Evolutionary conservation across 2,797 vertebrate species (phyloP), one percentile per base, ranked within the genome.

Genomic region (Moxostoma hubbsi): DNA sequence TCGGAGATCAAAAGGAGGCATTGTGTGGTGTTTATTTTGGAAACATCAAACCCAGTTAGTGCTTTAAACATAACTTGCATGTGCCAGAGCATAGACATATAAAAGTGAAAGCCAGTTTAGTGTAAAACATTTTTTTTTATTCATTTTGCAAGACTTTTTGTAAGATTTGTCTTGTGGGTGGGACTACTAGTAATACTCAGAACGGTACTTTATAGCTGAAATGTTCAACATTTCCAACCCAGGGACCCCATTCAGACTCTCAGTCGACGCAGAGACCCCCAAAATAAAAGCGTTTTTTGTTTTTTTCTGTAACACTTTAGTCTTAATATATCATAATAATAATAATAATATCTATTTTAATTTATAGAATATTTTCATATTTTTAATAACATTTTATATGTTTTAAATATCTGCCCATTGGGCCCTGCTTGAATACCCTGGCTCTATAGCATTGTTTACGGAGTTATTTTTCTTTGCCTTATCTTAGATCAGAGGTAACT

Each of bases 21-120:
- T 78, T 73, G 64, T 61, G 61, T 73, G 77, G 58, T 74, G 82
- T 85, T 81, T 83, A 73, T 81, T 81, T 64, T 81, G 79, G 74
- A 83, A 72, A 77, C 64, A 45, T 64, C 63, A 67, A 80, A 70
- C 57, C 9, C 55, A 73, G 62, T 62, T 50, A 79, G 73, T 54
- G 45, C 72, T 75, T 81, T 53, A 75, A 81, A 69, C 47, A 24
- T 63, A 61, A 45, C 8, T 15, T 63, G 73, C 54, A 73, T 57
- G 75, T 62, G 72, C 77, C 79, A 75, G 65, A 49, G 66, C 9
- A 65, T 46, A 5, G 36, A 64, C 73, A 45, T 62, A 51, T 61
- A 67, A 68, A 75, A 57, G 54, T 36, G 36, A 36, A 36, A 36
- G 36, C 36, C 36, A 70, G 59, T 66, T 61, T 24, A 24, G 24